A percentile compares a stretch with the other conserved stretches of the same genome.
Evolutionary conservation across 2,888 invertebrate genomes (phyloP).

Genomic region (Eugnorisma glareosa): DNA sequence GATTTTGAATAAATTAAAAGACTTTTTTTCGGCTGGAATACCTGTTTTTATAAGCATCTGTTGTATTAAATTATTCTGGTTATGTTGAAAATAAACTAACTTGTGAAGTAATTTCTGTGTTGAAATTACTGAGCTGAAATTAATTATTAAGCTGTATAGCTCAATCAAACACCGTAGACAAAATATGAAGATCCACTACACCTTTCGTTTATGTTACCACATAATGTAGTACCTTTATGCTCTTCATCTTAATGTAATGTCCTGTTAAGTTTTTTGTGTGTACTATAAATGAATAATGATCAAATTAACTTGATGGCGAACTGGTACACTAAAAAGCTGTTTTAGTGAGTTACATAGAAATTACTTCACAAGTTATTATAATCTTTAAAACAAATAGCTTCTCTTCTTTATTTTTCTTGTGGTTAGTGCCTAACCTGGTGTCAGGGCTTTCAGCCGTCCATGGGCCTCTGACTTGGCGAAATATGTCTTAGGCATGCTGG

Average conservation of each 20-base stretch:
- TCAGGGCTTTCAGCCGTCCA: background rate
- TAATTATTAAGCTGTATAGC: too few relatives aligned
- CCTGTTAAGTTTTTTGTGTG: too few relatives aligned
- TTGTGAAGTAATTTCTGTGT: background rate
- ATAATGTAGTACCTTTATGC: too few relatives aligned
- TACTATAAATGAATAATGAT: too few relatives aligned
- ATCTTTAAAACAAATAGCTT: too few relatives aligned
- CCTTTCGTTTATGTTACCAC: background rate
- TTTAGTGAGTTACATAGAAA: background rate
- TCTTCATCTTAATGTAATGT: too few relatives aligned
- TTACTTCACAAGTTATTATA: too few relatives aligned
- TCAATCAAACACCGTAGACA: background rate
- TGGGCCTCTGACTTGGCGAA: background rate
- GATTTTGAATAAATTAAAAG: slow-evolving; percentile 6
- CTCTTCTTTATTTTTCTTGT: background rate
- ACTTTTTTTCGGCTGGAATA: background rate
- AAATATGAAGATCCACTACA: background rate
- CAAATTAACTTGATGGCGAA: background rate
- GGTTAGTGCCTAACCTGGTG: background rate
- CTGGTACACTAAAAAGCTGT: background rate
- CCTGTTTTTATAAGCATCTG: background rate
- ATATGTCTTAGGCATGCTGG: background rate
- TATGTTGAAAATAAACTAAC: background rate
- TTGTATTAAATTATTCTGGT: too few relatives aligned
- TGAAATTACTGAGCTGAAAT: too few relatives aligned